Conservation (phyloP, 2,113 vertebrate genomes). For the Corythaixoides concolor region DNA sequence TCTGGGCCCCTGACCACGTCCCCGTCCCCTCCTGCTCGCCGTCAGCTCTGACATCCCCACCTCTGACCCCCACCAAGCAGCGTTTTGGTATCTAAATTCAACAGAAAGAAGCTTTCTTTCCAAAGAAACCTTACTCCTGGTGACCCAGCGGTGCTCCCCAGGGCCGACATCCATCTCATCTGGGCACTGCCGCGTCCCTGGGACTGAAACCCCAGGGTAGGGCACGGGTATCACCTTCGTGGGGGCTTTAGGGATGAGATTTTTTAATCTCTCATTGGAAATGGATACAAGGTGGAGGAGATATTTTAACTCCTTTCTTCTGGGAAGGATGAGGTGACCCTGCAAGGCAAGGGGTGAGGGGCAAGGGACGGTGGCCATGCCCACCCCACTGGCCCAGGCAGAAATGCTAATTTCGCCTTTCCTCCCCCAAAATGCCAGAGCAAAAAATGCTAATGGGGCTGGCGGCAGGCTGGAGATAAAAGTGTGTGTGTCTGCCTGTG, state of each 20-base stretch:
- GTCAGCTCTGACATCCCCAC: not conserved
- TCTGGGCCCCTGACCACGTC: rapidly evolving
- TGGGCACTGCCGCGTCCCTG: rapidly evolving
- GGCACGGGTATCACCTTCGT: not conserved
- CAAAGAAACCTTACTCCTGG: not conserved
- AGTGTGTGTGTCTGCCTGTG: conserved; percentile 60
- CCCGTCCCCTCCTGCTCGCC: rapidly evolving
- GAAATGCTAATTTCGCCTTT: conserved; percentile 68
- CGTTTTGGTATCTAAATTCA: not conserved
- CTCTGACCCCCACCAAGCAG: not conserved
- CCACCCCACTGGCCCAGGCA: conserved; percentile 31
- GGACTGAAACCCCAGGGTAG: not conserved
- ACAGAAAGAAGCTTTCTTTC: not conserved
- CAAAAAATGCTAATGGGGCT: conserved; percentile 67
- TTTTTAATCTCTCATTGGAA: conserved; percentile 49
- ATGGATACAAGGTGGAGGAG: conserved; percentile 34
- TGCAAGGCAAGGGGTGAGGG: not conserved
- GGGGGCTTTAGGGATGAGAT: not conserved
- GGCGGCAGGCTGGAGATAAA: conserved; percentile 66
- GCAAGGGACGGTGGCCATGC: not conserved
- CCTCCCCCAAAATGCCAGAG: conserved; percentile 30
- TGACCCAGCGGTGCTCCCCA: rapidly evolving
- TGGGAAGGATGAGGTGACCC: conserved; percentile 62
- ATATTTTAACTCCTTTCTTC: conserved; percentile 70
- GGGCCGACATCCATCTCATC: not conserved